A percentile compares a stretch with the other conserved stretches of the same genome.
Evolutionary conservation across 2,888 invertebrate genomes (phyloP).

Genomic region (Laothoe populi): DNA sequence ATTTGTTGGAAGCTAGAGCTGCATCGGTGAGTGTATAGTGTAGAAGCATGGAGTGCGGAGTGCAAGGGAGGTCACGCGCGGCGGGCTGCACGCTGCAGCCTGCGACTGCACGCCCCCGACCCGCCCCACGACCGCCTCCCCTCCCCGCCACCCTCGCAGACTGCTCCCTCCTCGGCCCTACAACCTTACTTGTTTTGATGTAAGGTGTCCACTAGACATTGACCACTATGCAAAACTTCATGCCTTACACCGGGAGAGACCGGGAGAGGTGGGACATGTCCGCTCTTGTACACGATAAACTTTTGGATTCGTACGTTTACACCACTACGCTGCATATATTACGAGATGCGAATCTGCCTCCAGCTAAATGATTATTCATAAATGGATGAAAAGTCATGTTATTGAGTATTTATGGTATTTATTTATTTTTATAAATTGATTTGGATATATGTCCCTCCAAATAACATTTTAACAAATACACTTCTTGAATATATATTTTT

Average conservation of each 20-base stretch:
- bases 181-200: conserved; percentile 81
- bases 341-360: neutral
- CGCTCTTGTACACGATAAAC: conserved; percentile 52
- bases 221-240: conserved; percentile 76
- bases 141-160: conserved; percentile 43
- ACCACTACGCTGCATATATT: conserved; percentile 8
- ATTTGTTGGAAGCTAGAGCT: conserved; percentile 27
- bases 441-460: neutral
- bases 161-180: conserved; percentile 43
- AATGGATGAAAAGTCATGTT: neutral
- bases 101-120: conserved; percentile 71
- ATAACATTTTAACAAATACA: neutral
- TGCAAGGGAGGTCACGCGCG: conserved; percentile 66
- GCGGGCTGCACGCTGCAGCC: conserved; percentile 58
- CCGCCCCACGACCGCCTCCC: conserved; percentile 64
- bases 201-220: conserved; percentile 69
- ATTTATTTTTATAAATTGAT: neutral
- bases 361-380: neutral
- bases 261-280: conserved; percentile 54
- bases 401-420: neutral
- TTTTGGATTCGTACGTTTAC: conserved; percentile 45
- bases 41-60: conserved; percentile 33
- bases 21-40: conserved; percentile 32
- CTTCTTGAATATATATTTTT: neutral
- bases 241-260: conserved; percentile 44